phyloP scores from a whole-genome alignment of 2,797 vertebrate species.

The Spinus pinus region DNA sequence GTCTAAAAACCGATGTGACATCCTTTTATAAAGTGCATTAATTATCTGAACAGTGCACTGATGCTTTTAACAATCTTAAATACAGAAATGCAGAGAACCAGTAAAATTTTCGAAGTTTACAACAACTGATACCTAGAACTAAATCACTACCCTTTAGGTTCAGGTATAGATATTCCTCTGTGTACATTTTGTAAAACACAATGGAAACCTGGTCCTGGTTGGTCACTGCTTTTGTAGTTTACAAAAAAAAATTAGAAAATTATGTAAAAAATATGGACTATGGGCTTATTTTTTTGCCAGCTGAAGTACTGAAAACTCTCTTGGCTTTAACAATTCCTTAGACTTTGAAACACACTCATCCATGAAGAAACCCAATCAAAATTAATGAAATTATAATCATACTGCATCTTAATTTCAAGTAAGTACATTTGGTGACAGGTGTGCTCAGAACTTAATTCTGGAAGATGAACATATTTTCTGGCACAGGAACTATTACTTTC shows the following conservation, averaged over 20 bases:
- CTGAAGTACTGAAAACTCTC: neutral
- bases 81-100: neutral
- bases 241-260: neutral
- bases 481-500: neutral
- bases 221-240: neutral
- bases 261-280: neutral
- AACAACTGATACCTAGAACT: neutral
- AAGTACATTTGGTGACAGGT: neutral
- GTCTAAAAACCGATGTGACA: neutral
- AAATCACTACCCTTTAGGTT: neutral
- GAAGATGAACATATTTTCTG: neutral
- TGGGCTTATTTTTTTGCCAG: neutral
- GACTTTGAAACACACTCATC: neutral
- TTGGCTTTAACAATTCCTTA: neutral
- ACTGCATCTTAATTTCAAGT: neutral
- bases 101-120: neutral
- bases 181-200: neutral
- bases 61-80: neutral
- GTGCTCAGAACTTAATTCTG: neutral
- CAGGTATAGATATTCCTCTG: neutral
- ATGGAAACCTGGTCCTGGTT: neutral
- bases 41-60: neutral
- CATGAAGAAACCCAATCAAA: neutral
- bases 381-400: neutral
- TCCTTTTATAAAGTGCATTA: conserved; percentile 10